Conservation (phyloP, 2,113 vertebrate species). For the Vulpes ferrilata region DNA sequence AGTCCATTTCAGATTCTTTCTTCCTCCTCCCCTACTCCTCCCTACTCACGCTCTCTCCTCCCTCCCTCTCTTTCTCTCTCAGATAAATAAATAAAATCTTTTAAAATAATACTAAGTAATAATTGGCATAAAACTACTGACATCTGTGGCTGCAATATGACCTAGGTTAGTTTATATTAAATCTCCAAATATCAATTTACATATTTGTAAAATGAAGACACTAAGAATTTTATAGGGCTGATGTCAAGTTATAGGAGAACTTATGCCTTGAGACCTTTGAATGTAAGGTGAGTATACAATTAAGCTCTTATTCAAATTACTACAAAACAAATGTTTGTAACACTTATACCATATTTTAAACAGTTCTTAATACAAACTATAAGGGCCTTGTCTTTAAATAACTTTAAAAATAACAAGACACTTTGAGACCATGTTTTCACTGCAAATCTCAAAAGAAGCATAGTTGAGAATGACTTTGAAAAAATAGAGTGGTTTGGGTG, state of each 20-base stretch:
- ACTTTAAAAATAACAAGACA: not conserved
- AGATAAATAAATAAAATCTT: not conserved
- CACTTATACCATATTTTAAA: not conserved
- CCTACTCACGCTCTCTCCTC: not conserved
- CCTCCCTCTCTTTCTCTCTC: not conserved
- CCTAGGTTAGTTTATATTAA: not conserved
- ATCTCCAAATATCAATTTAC: constrained; percentile 28
- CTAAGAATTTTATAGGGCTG: not conserved
- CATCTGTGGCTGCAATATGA: not conserved
- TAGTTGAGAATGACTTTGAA: not conserved
- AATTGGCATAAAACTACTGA: not conserved
- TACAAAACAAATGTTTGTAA: not conserved
- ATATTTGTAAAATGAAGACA: constrained; percentile 26
- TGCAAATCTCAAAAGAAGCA: not conserved
- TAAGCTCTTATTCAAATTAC: not conserved
- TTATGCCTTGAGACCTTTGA: not conserved
- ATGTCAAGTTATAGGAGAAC: not conserved
- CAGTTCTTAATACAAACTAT: not conserved
- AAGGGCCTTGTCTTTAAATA: not conserved
- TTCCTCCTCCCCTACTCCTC: not conserved
- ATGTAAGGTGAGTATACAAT: not conserved
- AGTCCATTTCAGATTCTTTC: not conserved
- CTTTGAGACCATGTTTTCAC: not conserved
- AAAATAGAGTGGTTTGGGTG: not conserved
- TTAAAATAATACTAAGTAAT: not conserved